Evolutionary conservation across 1,140 invertebrate species (phyloP).

Genomic region (Aculops lycopersici): DNA sequence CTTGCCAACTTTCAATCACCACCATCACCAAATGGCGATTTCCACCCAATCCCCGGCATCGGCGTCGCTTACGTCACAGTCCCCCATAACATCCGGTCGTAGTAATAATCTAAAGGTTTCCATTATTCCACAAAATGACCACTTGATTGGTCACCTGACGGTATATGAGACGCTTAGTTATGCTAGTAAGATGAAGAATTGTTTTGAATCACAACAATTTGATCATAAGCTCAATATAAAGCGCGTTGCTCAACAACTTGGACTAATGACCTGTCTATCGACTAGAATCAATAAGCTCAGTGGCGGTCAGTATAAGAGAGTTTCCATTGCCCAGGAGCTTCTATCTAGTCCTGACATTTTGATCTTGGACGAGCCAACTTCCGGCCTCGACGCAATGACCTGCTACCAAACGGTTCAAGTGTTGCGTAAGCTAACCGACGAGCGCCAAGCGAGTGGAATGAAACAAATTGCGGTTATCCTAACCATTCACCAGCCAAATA

Average conservation of each 20-base stretch:
- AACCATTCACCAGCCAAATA: constrained; percentile 7
- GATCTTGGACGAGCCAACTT: constrained; percentile 66
- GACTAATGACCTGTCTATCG: constrained; percentile 5
- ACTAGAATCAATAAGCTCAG: constrained; percentile 2
- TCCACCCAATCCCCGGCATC: too few relatives aligned
- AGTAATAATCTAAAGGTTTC: not conserved
- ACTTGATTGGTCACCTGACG: constrained; percentile 1
- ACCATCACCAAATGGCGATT: too few relatives aligned
- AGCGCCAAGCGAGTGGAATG: not conserved
- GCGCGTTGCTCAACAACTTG: not conserved
- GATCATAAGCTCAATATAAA: not conserved
- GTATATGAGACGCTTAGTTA: constrained; percentile 44
- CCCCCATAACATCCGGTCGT: too few relatives aligned
- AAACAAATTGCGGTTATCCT: constrained; percentile 3
- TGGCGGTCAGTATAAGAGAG: constrained; percentile 62
- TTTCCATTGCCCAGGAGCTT: constrained; percentile 74
- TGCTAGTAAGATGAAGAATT: constrained; percentile 51
- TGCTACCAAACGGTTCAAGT: not conserved
- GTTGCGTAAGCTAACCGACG: not conserved
- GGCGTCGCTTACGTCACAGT: too few relatives aligned
- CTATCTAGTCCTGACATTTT: constrained; percentile 83
- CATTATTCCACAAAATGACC: constrained; percentile 1
- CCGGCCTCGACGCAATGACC: constrained; percentile 2
- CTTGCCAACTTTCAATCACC: too few relatives aligned
- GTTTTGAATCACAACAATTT: not conserved